Percentiles rank a stretch among this genome's conserved stretches.
Conservation (phyloP, 2,797 vertebrate genomes). For the Enteromius radiatus region DNA sequence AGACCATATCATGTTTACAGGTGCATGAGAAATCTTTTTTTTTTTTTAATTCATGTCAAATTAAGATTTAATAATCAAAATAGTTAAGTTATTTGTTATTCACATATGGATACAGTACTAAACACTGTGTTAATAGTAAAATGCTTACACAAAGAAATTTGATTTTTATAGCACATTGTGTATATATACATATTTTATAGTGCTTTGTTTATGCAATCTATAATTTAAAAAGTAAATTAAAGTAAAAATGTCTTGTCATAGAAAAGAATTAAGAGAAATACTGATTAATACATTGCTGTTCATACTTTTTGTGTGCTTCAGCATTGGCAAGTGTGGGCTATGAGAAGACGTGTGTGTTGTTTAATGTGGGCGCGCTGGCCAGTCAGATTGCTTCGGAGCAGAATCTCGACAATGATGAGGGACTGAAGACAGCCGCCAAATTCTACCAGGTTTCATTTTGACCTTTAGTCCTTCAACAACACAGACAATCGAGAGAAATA, state of each 20-base stretch:
- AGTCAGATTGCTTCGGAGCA: conserved; percentile 98
- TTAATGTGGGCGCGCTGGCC: conserved; percentile 93
- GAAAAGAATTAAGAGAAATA: neutral
- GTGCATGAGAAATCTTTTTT: neutral
- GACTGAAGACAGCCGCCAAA: conserved; percentile 92
- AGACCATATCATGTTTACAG: neutral
- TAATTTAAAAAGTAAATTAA: neutral
- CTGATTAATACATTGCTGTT: neutral
- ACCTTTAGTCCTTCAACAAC: neutral
- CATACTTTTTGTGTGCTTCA: conserved; percentile 65
- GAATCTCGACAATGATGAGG: conserved; percentile 96
- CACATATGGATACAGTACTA: neutral
- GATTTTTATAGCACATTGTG: neutral
- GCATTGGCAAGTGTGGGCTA: conserved; percentile 95
- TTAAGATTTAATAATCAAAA: neutral
- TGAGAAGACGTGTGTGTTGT: conserved; percentile 97
- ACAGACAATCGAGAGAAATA: neutral
- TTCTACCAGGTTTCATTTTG: conserved; percentile 88
- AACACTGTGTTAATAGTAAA: neutral
- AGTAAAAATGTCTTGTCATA: neutral
- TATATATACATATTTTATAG: neutral
- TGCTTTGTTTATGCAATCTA: neutral
- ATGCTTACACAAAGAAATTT: too few relatives aligned
- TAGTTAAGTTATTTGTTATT: neutral
- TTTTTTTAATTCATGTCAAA: neutral